Percentiles rank a stretch among this genome's conserved stretches.
These are phyloP conservation scores for Stichopus horrens DNA, from an alignment of 53 echinoderm and acorn worm species.

Conservation along the genomic window DNA sequence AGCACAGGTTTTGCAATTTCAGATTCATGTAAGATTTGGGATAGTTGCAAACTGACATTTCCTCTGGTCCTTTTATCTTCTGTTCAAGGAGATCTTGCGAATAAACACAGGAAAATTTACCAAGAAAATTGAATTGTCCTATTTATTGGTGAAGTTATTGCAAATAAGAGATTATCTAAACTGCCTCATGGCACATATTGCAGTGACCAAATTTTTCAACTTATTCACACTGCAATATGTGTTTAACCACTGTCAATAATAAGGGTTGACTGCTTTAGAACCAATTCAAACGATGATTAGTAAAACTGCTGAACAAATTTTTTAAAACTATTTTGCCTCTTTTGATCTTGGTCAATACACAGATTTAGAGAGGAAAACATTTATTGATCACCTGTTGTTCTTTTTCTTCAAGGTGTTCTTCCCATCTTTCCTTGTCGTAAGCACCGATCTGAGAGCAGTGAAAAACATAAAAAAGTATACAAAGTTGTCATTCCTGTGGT, in stretches of 20 bases:
- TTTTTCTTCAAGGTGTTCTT: slow-evolving; percentile 87
- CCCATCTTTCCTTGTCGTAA: slow-evolving; percentile 96
- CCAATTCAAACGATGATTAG: too few species aligned
- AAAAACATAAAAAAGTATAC: not conserved
- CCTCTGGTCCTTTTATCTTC: too few species aligned
- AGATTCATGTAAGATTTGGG: too few species aligned
- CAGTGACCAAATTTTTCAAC: not conserved
- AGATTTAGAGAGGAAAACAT: not conserved
- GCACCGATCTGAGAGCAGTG: slow-evolving; percentile 75
- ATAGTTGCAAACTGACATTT: too few species aligned
- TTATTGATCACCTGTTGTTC: slow-evolving; percentile 68
- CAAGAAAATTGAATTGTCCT: not conserved
- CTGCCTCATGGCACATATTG: not conserved
- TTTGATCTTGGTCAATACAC: not conserved
- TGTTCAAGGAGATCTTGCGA: too few species aligned
- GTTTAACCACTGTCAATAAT: too few species aligned
- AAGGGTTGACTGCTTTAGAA: too few species aligned
- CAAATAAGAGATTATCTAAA: not conserved
- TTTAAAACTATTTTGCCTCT: too few species aligned
- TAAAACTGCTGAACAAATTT: too few species aligned
- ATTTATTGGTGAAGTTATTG: not conserved
- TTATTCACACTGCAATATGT: too few species aligned
- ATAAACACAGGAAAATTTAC: too few species aligned
- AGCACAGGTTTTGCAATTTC: too few species aligned
- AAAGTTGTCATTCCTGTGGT: not conserved